Base-by-base conservation (phyloP, 1,140 invertebrate species). In the Anthonomus grandis region DNA sequence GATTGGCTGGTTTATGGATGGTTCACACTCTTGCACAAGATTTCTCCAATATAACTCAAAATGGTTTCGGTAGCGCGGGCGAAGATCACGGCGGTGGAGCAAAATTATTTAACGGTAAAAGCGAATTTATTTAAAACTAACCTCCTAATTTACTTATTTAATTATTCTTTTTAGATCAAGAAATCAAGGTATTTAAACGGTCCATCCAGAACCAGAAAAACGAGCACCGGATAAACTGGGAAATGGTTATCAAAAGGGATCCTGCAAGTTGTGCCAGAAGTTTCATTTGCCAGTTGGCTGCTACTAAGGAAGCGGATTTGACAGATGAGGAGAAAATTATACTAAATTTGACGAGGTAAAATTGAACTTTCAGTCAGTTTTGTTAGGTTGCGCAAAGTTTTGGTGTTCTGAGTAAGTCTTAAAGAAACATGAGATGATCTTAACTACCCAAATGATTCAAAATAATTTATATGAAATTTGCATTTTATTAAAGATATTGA, bases 261-360 rank as follows among this genome's bases (percentile, higher is more conserved):
- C 65, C 63, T 13, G 63, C 63, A 31, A 61, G 65, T 24, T 71
- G 69, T 51, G 63, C 65, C 1, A 50, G 65, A 22, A 71, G 67
- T 48, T 71, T 69, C 47, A 58, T 71, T 12, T 71, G 69, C 47
- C 69, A 71, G 53, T 34, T 69, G 22, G 63, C 59, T 10, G 66
- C 65, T 3, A 56, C 55, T 17, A 56, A 62, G 4, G 57, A 60
- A 10, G 34, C 58, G 9, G 36, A 63, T 27, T 55, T 69, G 23
- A 48, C 47, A n/a, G 46, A 52, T 46, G 63, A 64, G 24, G 69
- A 68, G 61, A 54, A 54, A 27, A 52, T 60, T 15, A 66, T 71
- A 25, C 34, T 69, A 8, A 50, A 66, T 36, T 46, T 70, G 27
- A 64, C 61, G 10, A 68, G 59, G 69, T 70, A 59, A 46, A 34